A percentile compares a stretch with the other conserved stretches of the same genome.
These are phyloP conservation scores for Amphiprion clarkii DNA, from an alignment of 2,797 vertebrate genomes.

Conservation along the genomic window DNA sequence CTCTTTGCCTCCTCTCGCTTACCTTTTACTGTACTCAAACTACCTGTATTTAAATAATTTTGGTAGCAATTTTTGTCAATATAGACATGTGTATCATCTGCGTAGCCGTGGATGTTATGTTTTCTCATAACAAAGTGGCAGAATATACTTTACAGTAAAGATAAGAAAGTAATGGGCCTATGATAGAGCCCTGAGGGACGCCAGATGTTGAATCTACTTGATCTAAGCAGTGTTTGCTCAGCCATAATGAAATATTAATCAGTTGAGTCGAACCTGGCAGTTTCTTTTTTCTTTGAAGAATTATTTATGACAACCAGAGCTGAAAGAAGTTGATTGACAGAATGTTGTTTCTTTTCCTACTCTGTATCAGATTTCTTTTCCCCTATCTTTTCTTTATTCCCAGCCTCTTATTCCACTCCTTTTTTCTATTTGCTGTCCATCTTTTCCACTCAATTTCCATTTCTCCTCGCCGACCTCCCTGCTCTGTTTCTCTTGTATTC, in stretches of 20 bases:
- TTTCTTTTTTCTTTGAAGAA: conserved; percentile 4
- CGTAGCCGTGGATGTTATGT: background rate
- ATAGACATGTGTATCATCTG: background rate
- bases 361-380: background rate
- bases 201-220: background rate
- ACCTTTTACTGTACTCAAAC: conserved; percentile 19
- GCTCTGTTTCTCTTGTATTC: conserved; percentile 27
- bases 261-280: background rate
- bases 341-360: background rate
- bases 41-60: too few relatives aligned
- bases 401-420: background rate
- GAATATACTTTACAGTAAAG: background rate
- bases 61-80: too few relatives aligned
- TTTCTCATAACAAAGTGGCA: background rate
- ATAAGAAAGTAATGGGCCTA: background rate
- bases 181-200: conserved; percentile 20
- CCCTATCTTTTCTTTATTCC: background rate
- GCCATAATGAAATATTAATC: background rate
- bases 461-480: background rate
- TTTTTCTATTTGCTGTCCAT: background rate
- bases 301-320: background rate
- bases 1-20: conserved; percentile 36
- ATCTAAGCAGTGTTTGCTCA: too few relatives aligned
- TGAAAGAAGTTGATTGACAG: background rate
- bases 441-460: background rate